Conservation (phyloP, 2,888 invertebrate species). For the Cerastis rubricosa region DNA sequence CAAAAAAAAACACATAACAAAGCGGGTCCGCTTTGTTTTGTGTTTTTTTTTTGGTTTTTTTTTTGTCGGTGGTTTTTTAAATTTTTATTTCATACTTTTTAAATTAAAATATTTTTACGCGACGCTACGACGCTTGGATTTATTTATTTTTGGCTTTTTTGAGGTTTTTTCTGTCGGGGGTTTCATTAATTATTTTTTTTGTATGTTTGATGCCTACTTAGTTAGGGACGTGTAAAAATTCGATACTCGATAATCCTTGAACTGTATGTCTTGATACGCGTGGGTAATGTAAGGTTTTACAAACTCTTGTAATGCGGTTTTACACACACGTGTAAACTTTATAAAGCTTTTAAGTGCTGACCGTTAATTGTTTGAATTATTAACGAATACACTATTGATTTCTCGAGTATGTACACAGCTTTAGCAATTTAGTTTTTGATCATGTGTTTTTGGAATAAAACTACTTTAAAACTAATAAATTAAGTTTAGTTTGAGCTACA, state of each 20-base stretch:
- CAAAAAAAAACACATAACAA: too few species aligned
- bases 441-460: neutral
- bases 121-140: too few species aligned
- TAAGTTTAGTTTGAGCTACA: neutral
- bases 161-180: too few species aligned
- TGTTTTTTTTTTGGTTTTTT: too few species aligned
- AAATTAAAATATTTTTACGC: too few species aligned
- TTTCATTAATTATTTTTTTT: too few species aligned
- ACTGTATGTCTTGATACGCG: neutral
- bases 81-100: too few species aligned
- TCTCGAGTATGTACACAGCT: neutral
- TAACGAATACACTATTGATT: neutral
- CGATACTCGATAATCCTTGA: constrained; percentile 7
- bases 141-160: too few species aligned
- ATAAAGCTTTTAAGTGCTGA: neutral
- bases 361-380: neutral
- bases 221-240: neutral
- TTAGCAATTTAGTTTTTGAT: neutral
- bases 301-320: neutral
- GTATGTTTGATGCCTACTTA: too few species aligned
- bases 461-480: neutral
- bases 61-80: too few species aligned
- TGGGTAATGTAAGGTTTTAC: neutral
- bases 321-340: constrained; percentile 2
- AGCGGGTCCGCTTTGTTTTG: too few species aligned